Base-by-base conservation (phyloP, 2,797 vertebrate genomes). In the Tangara arthus region DNA sequence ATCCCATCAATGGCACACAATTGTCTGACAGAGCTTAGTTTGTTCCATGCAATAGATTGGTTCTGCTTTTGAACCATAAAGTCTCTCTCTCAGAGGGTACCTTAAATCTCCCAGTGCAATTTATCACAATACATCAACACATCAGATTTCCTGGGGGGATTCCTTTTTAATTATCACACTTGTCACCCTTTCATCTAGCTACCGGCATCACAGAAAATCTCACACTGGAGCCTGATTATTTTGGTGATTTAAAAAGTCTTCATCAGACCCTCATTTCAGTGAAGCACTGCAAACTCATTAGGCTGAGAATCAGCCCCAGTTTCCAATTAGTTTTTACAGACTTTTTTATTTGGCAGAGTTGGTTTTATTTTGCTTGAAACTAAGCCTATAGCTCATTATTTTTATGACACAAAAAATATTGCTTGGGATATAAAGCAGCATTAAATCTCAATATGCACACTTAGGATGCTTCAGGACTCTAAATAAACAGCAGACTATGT, bases 141-240 rank as follows among this genome's bases (percentile, higher is more conserved):
- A 84, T n/a, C 55, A 35, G 46, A 88, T 91, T 82, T 94, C 89
- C 78, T 37, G n/a, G 22, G 82, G 89, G 72, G 66, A 86, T 90
- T 90, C 82, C 63, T 53, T 83, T 92, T 87, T 77, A 91, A 92
- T 89, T 93, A 93, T 81, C 91, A 66, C 75, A 68, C 71, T 92
- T 87, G 64, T 91, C 91, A 90, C 47, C 60, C 57, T 63, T 94
- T 85, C 39, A 5, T 70, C 63, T 37, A 75, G 55, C 52, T 46
- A 27, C 41, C 35, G 73, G 52, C 56, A 70, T 65, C 32, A 30
- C 34, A 63, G 66, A 69, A 88, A 91, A 79, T 32, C 20, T 81
- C 66, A 42, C 20, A 66, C 4, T 21, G 22, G 28, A 52, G 72
- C 59, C 47, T 79, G 57, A 87, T 69, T 53, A 59, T 69, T 89